Conservation (phyloP, 2,113 vertebrate species). For the Hystrix cristata region DNA sequence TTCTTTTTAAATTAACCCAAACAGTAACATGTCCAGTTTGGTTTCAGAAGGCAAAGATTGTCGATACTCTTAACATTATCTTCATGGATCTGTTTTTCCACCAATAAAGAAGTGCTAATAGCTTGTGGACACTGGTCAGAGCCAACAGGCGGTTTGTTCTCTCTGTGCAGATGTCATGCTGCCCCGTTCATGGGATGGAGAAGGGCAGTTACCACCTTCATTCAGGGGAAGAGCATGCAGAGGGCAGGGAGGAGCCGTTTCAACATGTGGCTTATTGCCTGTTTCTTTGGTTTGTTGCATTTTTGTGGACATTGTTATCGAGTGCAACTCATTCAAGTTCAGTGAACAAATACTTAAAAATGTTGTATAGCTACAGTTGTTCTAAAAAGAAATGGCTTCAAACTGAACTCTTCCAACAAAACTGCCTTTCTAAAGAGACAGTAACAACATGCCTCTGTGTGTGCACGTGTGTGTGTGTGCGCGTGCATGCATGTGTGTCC, state of each 20-base stretch:
- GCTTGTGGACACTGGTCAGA: constrained; percentile 56
- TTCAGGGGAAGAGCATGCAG: background rate
- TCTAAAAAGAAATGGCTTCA: constrained; percentile 56
- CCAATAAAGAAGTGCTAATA: background rate
- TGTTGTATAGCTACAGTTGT: constrained; percentile 55
- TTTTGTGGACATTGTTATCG: constrained; percentile 53
- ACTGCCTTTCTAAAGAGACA: background rate
- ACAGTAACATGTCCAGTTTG: background rate
- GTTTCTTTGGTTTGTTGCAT: constrained; percentile 59
- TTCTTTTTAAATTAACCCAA: constrained; percentile 30
- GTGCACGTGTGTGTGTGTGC: no score
- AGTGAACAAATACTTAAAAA: constrained; percentile 60
- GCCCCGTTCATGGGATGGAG: constrained; percentile 1
- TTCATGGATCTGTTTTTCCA: constrained; percentile 30
- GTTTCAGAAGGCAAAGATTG: constrained; percentile 49
- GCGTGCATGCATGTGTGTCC: background rate
- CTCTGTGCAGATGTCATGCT: background rate
- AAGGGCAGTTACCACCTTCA: background rate
- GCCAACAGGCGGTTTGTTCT: constrained; percentile 59
- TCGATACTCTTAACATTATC: background rate
- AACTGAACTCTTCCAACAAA: constrained; percentile 61
- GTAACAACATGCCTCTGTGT: constrained; percentile 31
- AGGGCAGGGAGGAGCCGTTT: background rate
- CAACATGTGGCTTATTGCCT: constrained; percentile 32
- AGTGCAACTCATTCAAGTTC: background rate